Conservation (phyloP, 1,140 invertebrate species). For the Halyomorpha halys region DNA sequence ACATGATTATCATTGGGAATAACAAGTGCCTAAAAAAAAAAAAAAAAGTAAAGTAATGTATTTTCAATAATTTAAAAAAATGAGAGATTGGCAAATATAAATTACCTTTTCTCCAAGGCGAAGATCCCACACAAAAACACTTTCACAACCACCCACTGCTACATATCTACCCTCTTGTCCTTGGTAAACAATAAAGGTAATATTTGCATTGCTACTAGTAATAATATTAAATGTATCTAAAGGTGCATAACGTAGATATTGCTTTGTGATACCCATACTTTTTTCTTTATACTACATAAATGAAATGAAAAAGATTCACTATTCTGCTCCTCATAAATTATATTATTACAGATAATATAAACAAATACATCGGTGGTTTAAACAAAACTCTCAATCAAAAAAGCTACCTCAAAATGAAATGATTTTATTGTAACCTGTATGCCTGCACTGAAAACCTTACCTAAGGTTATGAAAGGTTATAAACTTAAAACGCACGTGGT, state of each 20-base stretch:
- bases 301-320: no score
- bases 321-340: no score
- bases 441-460: no score
- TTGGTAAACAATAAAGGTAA: slow-evolving; percentile 62
- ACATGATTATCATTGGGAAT: slow-evolving; percentile 60
- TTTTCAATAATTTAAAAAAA: not conserved
- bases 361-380: no score
- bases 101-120: slow-evolving; percentile 75
- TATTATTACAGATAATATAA: no score
- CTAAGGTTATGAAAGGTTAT: no score
- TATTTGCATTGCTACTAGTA: slow-evolving; percentile 64
- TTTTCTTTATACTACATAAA: not conserved
- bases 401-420: no score
- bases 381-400: no score
- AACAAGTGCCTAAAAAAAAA: slow-evolving; percentile 48
- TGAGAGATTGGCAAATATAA: not conserved
- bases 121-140: slow-evolving; percentile 90
- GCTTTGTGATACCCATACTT: slow-evolving; percentile 87
- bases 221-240: slow-evolving; percentile 79
- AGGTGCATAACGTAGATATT: slow-evolving; percentile 83
- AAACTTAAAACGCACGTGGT: no score
- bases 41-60: not conserved
- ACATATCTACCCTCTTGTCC: slow-evolving; percentile 68
- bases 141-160: slow-evolving; percentile 81
- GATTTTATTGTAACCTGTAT: no score